Base-by-base conservation (phyloP, 2,113 vertebrate species). In the Machaerirhynchus nigripectus region DNA sequence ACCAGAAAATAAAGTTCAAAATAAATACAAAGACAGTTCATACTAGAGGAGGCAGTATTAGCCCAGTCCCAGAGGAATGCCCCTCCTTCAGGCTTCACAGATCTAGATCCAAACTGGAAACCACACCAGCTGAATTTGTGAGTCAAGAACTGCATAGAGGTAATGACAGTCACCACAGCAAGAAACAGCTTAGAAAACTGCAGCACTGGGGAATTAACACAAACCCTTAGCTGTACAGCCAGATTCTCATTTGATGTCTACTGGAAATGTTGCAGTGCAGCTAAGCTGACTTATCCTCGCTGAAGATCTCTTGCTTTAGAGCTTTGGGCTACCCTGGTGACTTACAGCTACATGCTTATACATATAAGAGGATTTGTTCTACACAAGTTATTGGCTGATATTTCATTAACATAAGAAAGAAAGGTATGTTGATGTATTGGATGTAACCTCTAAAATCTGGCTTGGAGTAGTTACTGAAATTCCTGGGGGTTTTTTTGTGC, bases 391-490 rank as follows among this genome's bases (percentile, higher is more conserved):
- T 56, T 89, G 80, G 61, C 27, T 80, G 47, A 70, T 74, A 52
- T 59, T 86, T 90, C 60, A 93, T 90, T 84, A 81, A 59, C 53
- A 60, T 93, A 64, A 79, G n/a, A 89, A 93, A 89, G 65, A 78
- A 84, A 68, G 8, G 37, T 78, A 68, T 78, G 64, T 52, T 94
- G 80, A 44, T 60, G 27, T 57, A 67, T 56, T 71, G 40, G 83
- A 71, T 19, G 11, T 46, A 94, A 91, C 27, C n/a, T 53, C 44
- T 79, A 68, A 82, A 89, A 87, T 63, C 31, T 89, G 81, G 9
- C 87, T 89, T 15, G 33, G 39, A 64, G 24, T 9, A 69, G 21
- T 49, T 89, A 67, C 18, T 81, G 56, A 73, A 49, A 49, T 84
- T 84, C 37, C 44, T 65, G 53, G 55, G 28, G 5, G 0, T 7